Percentiles rank a stretch among this genome's conserved stretches.
phyloP scores from a whole-genome alignment of 2,888 invertebrate genomes.

The Pterostichus niger region DNA sequence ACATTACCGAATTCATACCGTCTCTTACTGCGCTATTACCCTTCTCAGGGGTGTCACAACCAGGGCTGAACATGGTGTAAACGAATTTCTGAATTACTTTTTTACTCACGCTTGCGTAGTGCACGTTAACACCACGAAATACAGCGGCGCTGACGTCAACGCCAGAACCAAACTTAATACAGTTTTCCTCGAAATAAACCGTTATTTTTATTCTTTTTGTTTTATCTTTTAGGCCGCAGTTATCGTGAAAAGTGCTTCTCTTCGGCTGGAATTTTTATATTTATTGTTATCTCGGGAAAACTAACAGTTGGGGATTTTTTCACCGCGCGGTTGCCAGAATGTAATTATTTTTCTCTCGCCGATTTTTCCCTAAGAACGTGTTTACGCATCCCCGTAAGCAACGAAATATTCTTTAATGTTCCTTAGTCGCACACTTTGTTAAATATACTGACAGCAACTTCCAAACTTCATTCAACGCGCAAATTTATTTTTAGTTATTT shows the following conservation, averaged over 20 bases:
- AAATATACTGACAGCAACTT: no score
- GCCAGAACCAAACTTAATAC: slow-evolving; percentile 49
- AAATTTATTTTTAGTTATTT: no score
- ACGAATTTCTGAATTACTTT: slow-evolving; percentile 56
- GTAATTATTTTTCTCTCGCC: slow-evolving; percentile 54
- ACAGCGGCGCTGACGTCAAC: background rate
- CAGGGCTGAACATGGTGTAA: slow-evolving; percentile 54
- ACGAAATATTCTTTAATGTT: no score
- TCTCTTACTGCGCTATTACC: slow-evolving; percentile 32
- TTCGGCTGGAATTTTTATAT: slow-evolving; percentile 56
- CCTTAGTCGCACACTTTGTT: no score
- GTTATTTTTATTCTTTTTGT: slow-evolving; percentile 64
- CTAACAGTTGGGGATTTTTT: slow-evolving; percentile 61
- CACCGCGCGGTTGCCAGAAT: slow-evolving; percentile 10
- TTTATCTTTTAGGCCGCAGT: slow-evolving; percentile 64
- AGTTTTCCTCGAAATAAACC: slow-evolving; percentile 58
- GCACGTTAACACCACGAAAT: slow-evolving; percentile 18
- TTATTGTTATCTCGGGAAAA: slow-evolving; percentile 63
- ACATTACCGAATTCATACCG: slow-evolving; percentile 35
- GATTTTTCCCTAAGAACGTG: slow-evolving; percentile 36
- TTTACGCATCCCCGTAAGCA: background rate
- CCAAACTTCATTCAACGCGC: no score
- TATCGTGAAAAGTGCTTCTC: slow-evolving; percentile 62
- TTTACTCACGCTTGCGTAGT: slow-evolving; percentile 34
- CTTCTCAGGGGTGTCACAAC: slow-evolving; percentile 55